Conservation (phyloP, 2,113 vertebrate genomes). For the Corythoichthys haematopterus region DNA sequence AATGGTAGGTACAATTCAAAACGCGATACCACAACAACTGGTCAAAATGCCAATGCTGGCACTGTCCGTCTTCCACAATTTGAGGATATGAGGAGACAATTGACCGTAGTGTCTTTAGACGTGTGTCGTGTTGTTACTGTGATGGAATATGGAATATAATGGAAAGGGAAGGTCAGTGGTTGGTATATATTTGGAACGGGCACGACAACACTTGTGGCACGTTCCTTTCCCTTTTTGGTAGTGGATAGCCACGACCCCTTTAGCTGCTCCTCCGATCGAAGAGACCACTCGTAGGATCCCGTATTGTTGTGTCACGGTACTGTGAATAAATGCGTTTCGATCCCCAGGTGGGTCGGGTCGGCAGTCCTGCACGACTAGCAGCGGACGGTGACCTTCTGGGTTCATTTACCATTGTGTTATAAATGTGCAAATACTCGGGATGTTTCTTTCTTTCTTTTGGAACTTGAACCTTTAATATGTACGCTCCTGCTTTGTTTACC, state of each 20-base stretch:
- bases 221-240: slow-evolving; percentile 78
- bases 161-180: slow-evolving; percentile 73
- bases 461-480: not conserved
- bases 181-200: slow-evolving; percentile 79
- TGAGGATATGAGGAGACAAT: not conserved
- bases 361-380: slow-evolving; percentile 28
- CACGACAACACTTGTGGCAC: slow-evolving; percentile 47
- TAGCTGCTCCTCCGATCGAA: slow-evolving; percentile 25
- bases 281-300: slow-evolving; percentile 28
- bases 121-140: slow-evolving; percentile 61
- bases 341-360: slow-evolving; percentile 34
- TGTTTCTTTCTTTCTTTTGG: slow-evolving; percentile 4
- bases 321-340: slow-evolving; percentile 25
- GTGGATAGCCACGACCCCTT: not conserved
- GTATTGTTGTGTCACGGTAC: slow-evolving; percentile 39
- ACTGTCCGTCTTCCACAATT: not conserved
- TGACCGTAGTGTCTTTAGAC: slow-evolving; percentile 39
- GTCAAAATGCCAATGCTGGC: slow-evolving; percentile 13
- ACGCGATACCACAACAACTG: slow-evolving; percentile 36
- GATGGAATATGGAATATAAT: slow-evolving; percentile 49
- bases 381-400: not conserved
- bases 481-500: not conserved
- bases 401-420: not conserved
- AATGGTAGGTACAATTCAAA: slow-evolving; percentile 75
- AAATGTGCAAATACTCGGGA: slow-evolving; percentile 6